Evolutionary conservation across 2,797 vertebrate species (phyloP).

Genomic region (Xyrichtys novacula): DNA sequence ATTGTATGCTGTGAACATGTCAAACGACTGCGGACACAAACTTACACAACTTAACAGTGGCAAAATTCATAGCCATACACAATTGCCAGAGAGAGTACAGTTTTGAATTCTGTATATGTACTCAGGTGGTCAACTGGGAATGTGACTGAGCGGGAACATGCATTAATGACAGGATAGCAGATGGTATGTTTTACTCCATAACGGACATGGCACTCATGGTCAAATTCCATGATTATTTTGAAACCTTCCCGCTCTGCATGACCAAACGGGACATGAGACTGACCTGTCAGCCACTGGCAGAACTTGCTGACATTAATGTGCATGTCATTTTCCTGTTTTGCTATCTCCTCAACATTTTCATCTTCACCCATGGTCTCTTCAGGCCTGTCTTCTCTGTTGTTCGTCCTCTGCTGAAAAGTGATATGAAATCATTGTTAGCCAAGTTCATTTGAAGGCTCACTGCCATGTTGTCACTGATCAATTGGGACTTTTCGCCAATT

Average conservation of each 20-base stretch:
- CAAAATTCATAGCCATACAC: neutral
- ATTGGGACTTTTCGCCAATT: too few species aligned
- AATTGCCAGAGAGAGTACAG: neutral
- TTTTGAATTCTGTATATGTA: constrained; percentile 1
- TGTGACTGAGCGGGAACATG: constrained; percentile 7
- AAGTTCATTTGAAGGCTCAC: too few species aligned
- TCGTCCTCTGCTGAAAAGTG: too few species aligned
- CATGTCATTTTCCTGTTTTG: too few species aligned
- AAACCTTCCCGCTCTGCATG: neutral
- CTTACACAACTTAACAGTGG: neutral
- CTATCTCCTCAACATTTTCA: neutral
- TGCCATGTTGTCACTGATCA: too few species aligned
- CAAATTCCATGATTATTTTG: neutral
- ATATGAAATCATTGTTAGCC: too few species aligned
- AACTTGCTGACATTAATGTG: neutral
- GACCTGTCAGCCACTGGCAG: constrained; percentile 1
- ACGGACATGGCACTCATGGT: constrained; percentile 1
- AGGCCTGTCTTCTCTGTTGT: too few species aligned
- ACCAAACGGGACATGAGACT: neutral
- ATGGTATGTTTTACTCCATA: constrained; percentile 12
- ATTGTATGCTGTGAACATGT: neutral
- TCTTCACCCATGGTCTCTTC: neutral
- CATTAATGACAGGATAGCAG: constrained; percentile 13
- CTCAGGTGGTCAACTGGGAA: constrained; percentile 10
- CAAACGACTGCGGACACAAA: neutral